phyloP scores from a whole-genome alignment of 2,797 vertebrate genomes.

The Acipenser oxyrinchus region DNA sequence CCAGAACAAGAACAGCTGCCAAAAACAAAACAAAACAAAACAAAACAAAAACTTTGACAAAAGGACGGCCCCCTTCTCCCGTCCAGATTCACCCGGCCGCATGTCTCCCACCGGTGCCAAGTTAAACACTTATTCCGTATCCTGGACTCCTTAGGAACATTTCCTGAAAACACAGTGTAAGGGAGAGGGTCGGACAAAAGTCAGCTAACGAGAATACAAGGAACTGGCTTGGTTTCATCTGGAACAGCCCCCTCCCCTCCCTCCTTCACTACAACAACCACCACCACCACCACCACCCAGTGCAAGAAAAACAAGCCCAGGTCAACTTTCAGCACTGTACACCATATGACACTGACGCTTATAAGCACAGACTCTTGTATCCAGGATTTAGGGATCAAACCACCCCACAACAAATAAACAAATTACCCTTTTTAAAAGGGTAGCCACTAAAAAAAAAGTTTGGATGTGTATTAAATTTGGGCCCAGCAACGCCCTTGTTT shows the following conservation, averaged over 20 bases:
- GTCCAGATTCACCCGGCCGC: conserved; percentile 25
- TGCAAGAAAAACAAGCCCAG: background rate
- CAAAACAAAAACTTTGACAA: background rate
- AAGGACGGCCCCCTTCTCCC: background rate
- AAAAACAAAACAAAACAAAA: background rate
- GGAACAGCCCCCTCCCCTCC: background rate
- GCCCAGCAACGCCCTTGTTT: too few species aligned
- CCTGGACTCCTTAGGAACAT: conserved; percentile 41
- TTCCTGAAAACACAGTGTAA: conserved; percentile 33
- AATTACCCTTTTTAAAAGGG: too few species aligned
- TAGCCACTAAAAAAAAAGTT: too few species aligned
- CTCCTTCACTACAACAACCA: background rate
- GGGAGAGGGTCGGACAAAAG: background rate
- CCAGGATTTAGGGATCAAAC: background rate
- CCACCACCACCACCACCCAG: background rate
- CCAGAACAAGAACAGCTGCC: conserved; percentile 4
- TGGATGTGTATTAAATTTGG: too few species aligned
- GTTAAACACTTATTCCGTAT: conserved; percentile 47
- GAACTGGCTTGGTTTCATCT: background rate
- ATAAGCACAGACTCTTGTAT: conserved; percentile 5
- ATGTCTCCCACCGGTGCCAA: conserved; percentile 31
- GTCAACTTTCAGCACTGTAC: background rate
- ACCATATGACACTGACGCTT: background rate
- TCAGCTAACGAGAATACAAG: background rate
- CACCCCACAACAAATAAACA: too few species aligned